phyloP scores from a whole-genome alignment of 53 echinoderm and acorn worm species.

The Zoroaster sp. region DNA sequence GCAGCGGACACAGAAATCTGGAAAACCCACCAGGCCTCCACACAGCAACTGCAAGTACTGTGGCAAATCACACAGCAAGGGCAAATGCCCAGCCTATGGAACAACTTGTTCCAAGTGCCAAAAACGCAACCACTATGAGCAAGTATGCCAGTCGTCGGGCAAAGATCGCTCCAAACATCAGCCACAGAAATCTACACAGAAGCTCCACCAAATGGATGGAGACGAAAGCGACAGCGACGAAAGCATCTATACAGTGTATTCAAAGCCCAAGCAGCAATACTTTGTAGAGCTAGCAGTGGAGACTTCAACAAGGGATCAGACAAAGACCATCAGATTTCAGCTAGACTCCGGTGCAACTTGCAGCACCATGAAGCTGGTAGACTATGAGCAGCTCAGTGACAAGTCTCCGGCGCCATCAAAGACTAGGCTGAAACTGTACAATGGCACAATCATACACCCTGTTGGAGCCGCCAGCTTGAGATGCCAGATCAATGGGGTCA shows the following conservation, averaged over 20 bases:
- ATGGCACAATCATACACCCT: conserved; percentile 44
- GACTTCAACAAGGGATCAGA: background rate
- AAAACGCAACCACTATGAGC: conserved; percentile 34
- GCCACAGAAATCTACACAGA: background rate
- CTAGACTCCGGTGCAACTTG: conserved; percentile 69
- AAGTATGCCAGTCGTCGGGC: conserved; percentile 16
- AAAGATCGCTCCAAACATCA: background rate
- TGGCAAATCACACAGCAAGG: conserved; percentile 51
- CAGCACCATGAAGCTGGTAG: conserved; percentile 31
- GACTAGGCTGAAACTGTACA: conserved; percentile 48
- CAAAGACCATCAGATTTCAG: conserved; percentile 54
- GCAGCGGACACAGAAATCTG: too few species aligned
- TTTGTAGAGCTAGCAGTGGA: conserved; percentile 39
- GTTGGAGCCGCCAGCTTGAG: conserved; percentile 14
- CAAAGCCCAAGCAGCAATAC: conserved; percentile 5
- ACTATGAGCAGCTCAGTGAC: conserved; percentile 18
- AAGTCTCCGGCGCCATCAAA: conserved; percentile 15
- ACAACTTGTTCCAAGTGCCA: conserved; percentile 39
- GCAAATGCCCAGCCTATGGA: conserved; percentile 66
- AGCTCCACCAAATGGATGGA: conserved; percentile 20
- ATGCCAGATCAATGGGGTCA: background rate
- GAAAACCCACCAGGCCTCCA: conserved; percentile 2
- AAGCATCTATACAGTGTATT: conserved; percentile 23
- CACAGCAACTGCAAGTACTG: conserved; percentile 16
- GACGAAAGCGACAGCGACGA: background rate